These are phyloP conservation scores for Chaetogeoica ovagalla DNA, from an alignment of 2,888 invertebrate genomes.

Conservation along the genomic window DNA sequence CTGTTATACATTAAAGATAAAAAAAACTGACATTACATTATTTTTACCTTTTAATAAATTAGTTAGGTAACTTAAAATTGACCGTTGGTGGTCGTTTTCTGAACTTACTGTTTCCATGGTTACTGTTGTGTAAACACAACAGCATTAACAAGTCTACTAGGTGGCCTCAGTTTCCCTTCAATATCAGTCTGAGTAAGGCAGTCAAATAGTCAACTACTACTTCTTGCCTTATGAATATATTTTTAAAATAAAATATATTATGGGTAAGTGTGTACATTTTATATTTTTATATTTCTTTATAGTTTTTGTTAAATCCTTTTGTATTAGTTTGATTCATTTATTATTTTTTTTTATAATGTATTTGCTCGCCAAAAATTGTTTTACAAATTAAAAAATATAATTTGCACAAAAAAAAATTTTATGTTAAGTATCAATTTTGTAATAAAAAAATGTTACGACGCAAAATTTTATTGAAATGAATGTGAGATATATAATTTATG, in stretches of 20 bases:
- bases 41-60: conserved; percentile 33
- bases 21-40: not conserved
- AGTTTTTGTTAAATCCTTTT: too few species aligned
- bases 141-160: conserved; percentile 30
- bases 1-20: not conserved
- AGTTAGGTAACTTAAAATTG: conserved; percentile 18
- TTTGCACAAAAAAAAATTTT: too few species aligned
- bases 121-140: conserved; percentile 46
- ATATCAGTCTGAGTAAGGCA: conserved; percentile 39
- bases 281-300: not conserved
- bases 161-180: conserved; percentile 30
- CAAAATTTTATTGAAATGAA: too few species aligned
- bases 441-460: too few species aligned
- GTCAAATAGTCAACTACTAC: conserved; percentile 47
- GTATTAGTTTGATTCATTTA: too few species aligned
- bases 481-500: too few species aligned
- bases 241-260: conserved; percentile 28
- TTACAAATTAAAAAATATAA: too few species aligned
- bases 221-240: conserved; percentile 14
- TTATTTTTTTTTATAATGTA: too few species aligned
- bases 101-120: conserved; percentile 42
- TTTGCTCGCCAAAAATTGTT: too few species aligned
- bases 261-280: conserved; percentile 34
- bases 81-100: conserved; percentile 50
- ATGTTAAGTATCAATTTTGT: too few species aligned